A percentile compares a stretch with the other conserved stretches of the same genome.
Conservation (phyloP, 2,113 vertebrate species). For the Microcebus lehilahytsara region DNA sequence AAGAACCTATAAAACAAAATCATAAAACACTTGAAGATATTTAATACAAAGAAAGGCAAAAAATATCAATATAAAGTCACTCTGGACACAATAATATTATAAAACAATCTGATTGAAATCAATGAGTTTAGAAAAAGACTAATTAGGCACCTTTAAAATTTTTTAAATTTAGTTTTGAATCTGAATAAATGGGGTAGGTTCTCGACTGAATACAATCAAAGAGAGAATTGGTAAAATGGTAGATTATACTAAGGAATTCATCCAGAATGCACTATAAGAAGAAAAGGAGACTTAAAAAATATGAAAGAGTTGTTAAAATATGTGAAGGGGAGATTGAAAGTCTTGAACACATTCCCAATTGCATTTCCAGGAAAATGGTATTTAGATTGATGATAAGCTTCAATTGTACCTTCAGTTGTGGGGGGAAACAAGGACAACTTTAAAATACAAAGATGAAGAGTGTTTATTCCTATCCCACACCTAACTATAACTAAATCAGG, state of each 20-base stretch:
- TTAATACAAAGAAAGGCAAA: background rate
- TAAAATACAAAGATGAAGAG: background rate
- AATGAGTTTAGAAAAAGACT: background rate
- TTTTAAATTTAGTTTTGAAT: background rate
- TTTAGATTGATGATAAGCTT: background rate
- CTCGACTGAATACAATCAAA: background rate
- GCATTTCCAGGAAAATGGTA: background rate
- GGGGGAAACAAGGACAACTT: background rate
- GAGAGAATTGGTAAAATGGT: slow-evolving; percentile 15
- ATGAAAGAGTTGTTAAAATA: slow-evolving; percentile 17
- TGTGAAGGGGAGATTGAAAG: background rate
- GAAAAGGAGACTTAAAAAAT: background rate
- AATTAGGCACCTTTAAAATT: background rate
- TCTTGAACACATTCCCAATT: background rate
- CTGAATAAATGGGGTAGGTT: background rate
- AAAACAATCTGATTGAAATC: slow-evolving; percentile 3
- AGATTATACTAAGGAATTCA: background rate
- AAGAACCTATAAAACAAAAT: background rate
- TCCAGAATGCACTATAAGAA: background rate
- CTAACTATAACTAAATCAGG: background rate
- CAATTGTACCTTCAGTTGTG: background rate
- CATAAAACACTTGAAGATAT: background rate
- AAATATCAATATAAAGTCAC: background rate
- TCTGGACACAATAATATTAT: background rate
- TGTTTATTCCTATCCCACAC: background rate